These are phyloP conservation scores for Hipposideros armiger DNA, from an alignment of 2,113 vertebrate genomes.

Conservation along the genomic window DNA sequence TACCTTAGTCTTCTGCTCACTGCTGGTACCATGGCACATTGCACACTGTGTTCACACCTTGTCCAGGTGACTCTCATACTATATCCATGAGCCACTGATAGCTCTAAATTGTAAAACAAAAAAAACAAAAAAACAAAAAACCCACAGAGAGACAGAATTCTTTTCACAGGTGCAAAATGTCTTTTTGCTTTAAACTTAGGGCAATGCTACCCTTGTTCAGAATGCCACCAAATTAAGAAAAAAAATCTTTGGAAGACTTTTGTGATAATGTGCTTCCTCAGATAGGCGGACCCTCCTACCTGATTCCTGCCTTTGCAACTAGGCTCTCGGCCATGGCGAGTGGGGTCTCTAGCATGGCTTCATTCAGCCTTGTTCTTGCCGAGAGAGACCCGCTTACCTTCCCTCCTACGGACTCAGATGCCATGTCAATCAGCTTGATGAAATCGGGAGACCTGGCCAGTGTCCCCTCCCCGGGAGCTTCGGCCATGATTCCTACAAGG, in stretches of 20 bases:
- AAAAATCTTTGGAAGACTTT: not conserved
- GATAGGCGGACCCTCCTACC: not conserved
- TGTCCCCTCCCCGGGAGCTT: constrained; percentile 57
- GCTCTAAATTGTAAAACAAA: too few relatives aligned
- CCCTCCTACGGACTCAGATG: constrained; percentile 72
- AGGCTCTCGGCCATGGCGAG: rapidly evolving
- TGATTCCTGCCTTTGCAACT: rapidly evolving
- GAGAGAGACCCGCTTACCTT: constrained; percentile 52
- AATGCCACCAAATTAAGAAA: rapidly evolving
- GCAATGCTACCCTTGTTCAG: not conserved
- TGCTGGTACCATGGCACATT: too few relatives aligned
- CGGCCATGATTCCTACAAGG: not conserved
- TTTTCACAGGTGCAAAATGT: rapidly evolving
- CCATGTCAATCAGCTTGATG: constrained; percentile 75
- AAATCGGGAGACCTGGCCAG: constrained; percentile 67
- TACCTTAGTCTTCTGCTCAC: too few relatives aligned
- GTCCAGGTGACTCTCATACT: too few relatives aligned
- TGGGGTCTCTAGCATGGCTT: rapidly evolving
- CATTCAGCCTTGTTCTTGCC: not conserved
- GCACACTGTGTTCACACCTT: too few relatives aligned
- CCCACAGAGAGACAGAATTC: not conserved
- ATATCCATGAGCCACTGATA: too few relatives aligned
- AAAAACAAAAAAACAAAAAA: not conserved
- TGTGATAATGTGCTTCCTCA: rapidly evolving
- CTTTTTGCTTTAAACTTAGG: not conserved